Evolutionary conservation across 2,888 invertebrate species (phyloP), one percentile per base, ranked within the genome.

Genomic region (Cerceris ruficornis): DNA sequence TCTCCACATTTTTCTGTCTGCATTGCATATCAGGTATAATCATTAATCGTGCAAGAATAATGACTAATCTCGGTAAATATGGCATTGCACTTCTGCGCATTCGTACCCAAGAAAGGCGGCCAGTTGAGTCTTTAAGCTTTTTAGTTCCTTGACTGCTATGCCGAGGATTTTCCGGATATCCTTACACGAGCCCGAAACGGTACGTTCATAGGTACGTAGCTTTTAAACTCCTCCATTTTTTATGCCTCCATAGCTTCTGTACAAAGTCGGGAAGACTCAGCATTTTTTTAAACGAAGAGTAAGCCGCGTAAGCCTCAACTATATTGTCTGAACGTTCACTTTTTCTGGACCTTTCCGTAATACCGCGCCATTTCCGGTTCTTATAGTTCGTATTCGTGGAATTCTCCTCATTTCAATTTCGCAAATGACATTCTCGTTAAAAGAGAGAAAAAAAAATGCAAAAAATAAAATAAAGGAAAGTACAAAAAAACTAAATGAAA

Each of bases 151-250:
- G 67, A 60, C 60, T 67, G 60, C 66, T 14, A 28, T 59, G 42
- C 15, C 59, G 55, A 54, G 69, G 52, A 73, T 76, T 70, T 59
- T 14, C 49, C 39, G 50, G 69, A 60, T 80, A 75, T 69, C 72
- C 58, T 67, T 58, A 57, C 58, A 61, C 62, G 75, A 52, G 62
- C 59, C 43, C 17, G 69, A 67, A 62, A 58, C 50, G n/a, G 11
- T 28, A 57, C 64, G 71, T 65, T 66, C 70, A 60, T 58, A 71
- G 66, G 73, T 68, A 82, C 71, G 73, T 61, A 74, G 70, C 76
- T 78, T 74, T 81, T 66, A 77, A 83, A 75, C 64, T 77, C 61
- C 39, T 70, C 42, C 75, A 77, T 77, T 77, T 82, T 84, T 85
- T 81, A 77, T 66, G 62, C 65, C 46, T 28, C 49, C 58, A 43